These are phyloP conservation scores for Anguilla obscura DNA, from an alignment of 2,797 vertebrate species.

Conservation along the genomic window DNA sequence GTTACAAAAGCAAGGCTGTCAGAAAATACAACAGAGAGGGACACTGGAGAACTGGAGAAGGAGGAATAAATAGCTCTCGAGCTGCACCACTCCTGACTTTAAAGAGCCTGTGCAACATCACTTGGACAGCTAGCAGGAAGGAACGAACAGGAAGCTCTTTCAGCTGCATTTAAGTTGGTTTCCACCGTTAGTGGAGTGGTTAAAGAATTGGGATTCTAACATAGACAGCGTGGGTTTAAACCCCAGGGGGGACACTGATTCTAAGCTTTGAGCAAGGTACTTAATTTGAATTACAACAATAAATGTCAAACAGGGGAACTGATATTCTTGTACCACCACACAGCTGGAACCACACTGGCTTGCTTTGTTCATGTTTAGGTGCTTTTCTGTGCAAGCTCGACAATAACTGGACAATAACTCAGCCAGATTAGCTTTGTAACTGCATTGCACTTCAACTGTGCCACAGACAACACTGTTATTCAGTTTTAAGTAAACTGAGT, in stretches of 20 bases:
- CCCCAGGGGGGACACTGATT: background rate
- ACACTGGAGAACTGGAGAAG: background rate
- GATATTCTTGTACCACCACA: background rate
- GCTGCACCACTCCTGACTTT: background rate
- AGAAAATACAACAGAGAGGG: background rate
- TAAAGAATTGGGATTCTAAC: background rate
- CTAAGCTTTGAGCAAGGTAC: background rate
- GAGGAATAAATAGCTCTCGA: background rate
- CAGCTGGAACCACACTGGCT: background rate
- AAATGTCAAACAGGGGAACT: background rate
- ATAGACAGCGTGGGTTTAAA: background rate
- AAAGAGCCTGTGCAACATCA: conserved; percentile 5
- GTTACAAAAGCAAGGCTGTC: background rate
- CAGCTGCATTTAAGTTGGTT: background rate
- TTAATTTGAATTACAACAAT: background rate
- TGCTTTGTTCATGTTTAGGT: background rate
- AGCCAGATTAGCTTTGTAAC: background rate
- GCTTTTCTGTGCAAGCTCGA: background rate
- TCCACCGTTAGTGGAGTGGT: background rate
- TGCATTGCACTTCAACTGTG: background rate
- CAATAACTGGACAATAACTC: background rate
- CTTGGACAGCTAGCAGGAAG: background rate
- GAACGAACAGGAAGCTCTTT: background rate
- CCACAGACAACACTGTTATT: background rate
- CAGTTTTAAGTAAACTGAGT: background rate